Evolutionary conservation across 2,113 vertebrate genomes (phyloP).

Genomic region (Gallinago paraguaiae): DNA sequence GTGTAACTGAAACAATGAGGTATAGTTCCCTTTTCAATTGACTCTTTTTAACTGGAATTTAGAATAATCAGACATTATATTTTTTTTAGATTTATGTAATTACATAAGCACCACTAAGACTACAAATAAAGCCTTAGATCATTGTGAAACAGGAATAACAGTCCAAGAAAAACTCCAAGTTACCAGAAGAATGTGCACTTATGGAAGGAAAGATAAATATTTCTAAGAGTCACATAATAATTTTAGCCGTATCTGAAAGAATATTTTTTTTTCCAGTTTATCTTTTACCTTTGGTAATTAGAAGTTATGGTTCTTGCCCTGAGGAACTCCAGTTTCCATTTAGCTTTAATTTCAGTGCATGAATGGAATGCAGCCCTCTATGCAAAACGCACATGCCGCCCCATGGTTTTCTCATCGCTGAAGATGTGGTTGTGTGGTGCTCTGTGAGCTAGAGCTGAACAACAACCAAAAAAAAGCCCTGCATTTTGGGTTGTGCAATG

Average conservation of each 20-base stretch:
- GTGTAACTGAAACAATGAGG: neutral
- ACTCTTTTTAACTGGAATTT: conserved; percentile 45
- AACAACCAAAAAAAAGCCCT: neutral
- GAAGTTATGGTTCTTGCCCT: conserved; percentile 49
- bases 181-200: conserved; percentile 57
- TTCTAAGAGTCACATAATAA: conserved; percentile 57
- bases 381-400: neutral
- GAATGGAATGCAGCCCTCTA: conserved; percentile 46
- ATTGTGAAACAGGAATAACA: conserved; percentile 31
- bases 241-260: conserved; percentile 47
- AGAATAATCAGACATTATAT: conserved; percentile 6
- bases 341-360: conserved; percentile 45
- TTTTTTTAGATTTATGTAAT: conserved; percentile 37
- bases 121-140: conserved; percentile 46
- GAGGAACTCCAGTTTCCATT: conserved; percentile 56
- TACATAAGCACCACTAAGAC: conserved; percentile 40
- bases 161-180: conserved; percentile 59
- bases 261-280: conserved; percentile 44
- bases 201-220: conserved; percentile 49
- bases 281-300: conserved; percentile 66
- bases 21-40: conserved; percentile 4
- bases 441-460: neutral
- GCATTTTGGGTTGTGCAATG: neutral
- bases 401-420: neutral
- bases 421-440: conserved; percentile 5